Conservation (phyloP, 2,888 invertebrate genomes). For the Lasius fuliginosus region DNA sequence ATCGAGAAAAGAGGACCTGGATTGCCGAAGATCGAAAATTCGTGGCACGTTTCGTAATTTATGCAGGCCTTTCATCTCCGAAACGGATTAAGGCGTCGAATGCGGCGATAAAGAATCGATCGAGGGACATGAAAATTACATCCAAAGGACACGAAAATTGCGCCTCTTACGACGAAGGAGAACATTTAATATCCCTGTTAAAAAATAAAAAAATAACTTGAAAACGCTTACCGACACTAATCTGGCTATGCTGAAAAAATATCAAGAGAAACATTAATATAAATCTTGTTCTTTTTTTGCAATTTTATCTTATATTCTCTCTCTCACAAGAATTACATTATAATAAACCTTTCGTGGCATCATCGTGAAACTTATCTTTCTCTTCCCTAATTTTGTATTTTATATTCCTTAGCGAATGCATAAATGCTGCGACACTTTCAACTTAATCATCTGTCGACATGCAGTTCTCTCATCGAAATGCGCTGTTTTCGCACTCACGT, state of each 20-base stretch:
- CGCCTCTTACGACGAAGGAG: not conserved
- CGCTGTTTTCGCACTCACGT: not conserved
- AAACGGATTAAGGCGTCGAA: slow-evolving; percentile 47
- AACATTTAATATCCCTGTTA: not conserved
- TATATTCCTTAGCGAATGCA: not conserved
- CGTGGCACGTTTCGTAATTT: slow-evolving; percentile 53
- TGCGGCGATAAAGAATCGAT: slow-evolving; percentile 54
- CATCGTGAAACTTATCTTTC: slow-evolving; percentile 1
- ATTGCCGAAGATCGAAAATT: slow-evolving; percentile 37
- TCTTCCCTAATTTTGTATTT: not conserved
- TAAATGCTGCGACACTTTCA: slow-evolving; percentile 13
- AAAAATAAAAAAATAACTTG: slow-evolving; percentile 3
- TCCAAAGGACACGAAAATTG: slow-evolving; percentile 28
- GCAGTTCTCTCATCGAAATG: slow-evolving; percentile 6
- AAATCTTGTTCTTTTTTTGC: not conserved
- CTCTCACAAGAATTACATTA: not conserved
- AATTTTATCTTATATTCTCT: not conserved
- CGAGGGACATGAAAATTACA: slow-evolving; percentile 24
- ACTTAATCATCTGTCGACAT: not conserved
- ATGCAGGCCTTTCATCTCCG: slow-evolving; percentile 47
- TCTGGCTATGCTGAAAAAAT: not conserved
- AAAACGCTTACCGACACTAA: not conserved
- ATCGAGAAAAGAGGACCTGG: slow-evolving; percentile 35
- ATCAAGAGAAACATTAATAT: not conserved
- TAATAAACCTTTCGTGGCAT: not conserved